These are phyloP conservation scores for Centropus unirufus DNA, from an alignment of 2,113 vertebrate species.

Conservation along the genomic window DNA sequence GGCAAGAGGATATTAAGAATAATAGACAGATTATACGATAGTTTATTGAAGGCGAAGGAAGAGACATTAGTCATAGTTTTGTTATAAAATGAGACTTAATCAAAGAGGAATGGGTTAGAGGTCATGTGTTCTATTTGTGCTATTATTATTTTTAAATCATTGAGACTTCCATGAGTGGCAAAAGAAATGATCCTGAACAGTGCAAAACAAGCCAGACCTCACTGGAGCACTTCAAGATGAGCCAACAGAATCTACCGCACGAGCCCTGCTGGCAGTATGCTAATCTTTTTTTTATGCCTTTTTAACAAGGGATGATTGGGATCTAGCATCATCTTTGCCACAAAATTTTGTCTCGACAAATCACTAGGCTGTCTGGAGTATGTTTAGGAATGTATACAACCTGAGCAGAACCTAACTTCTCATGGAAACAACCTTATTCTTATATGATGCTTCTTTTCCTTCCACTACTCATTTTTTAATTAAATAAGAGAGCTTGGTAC, in stretches of 20 bases:
- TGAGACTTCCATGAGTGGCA: slow-evolving; percentile 84
- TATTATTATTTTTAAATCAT: slow-evolving; percentile 84
- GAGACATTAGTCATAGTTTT: slow-evolving; percentile 81
- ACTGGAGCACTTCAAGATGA: slow-evolving; percentile 86
- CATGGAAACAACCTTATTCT: background rate
- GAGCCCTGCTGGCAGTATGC: slow-evolving; percentile 67
- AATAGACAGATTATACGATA: slow-evolving; percentile 81
- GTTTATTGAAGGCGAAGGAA: slow-evolving; percentile 77
- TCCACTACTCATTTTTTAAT: background rate
- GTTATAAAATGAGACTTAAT: slow-evolving; percentile 84
- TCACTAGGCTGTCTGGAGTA: background rate
- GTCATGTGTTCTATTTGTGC: slow-evolving; percentile 79
- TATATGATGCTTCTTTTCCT: background rate
- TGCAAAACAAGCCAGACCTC: slow-evolving; percentile 85
- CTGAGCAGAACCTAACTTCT: background rate
- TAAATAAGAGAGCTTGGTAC: background rate
- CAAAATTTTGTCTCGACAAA: slow-evolving; percentile 11
- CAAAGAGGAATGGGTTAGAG: slow-evolving; percentile 81
- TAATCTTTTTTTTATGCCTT: slow-evolving; percentile 71
- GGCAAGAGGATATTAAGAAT: slow-evolving; percentile 83
- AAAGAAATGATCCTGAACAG: slow-evolving; percentile 83
- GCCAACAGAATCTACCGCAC: slow-evolving; percentile 74
- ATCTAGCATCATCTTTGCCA: slow-evolving; percentile 29
- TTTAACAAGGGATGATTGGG: slow-evolving; percentile 65
- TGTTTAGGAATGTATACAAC: background rate